phyloP scores from a whole-genome alignment of 2,888 invertebrate species.

The Eupithecia centaureata region DNA sequence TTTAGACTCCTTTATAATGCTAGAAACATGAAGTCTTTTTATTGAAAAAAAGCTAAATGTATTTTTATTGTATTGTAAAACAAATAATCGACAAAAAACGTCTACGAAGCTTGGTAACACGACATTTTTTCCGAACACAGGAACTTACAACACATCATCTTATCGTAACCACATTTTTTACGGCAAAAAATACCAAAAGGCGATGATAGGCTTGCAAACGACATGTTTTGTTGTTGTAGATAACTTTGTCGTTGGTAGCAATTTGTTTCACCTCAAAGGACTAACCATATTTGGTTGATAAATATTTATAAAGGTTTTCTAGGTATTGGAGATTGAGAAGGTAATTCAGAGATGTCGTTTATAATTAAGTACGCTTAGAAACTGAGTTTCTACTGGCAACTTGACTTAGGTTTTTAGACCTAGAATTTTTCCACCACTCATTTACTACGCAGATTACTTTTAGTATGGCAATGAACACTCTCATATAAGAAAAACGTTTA shows the following conservation, averaged over 20 bases:
- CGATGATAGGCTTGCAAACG: constrained; percentile 20
- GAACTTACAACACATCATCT: constrained; percentile 45
- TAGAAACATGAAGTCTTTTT: too few relatives aligned
- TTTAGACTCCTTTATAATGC: too few relatives aligned
- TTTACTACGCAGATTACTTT: too few relatives aligned
- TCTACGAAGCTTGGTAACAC: constrained; percentile 44
- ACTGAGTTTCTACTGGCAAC: neutral
- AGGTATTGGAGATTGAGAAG: neutral
- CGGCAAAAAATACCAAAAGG: constrained; percentile 17
- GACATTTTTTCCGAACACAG: constrained; percentile 48
- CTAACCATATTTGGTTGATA: neutral
- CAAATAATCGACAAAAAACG: constrained; percentile 35
- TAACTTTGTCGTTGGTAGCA: neutral
- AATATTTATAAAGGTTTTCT: neutral
- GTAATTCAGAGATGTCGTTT: neutral
- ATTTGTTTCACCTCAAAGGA: constrained; percentile 6
- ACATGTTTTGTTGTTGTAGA: constrained; percentile 11
- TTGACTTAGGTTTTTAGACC: too few relatives aligned
- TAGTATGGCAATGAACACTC: too few relatives aligned
- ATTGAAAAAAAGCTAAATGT: too few relatives aligned
- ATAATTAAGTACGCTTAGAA: neutral
- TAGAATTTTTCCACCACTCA: too few relatives aligned
- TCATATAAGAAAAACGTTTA: too few relatives aligned
- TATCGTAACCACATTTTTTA: constrained; percentile 42
- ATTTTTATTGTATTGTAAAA: too few relatives aligned